Conservation (phyloP, 2,888 invertebrate genomes). For the Leucozona laternaria region DNA sequence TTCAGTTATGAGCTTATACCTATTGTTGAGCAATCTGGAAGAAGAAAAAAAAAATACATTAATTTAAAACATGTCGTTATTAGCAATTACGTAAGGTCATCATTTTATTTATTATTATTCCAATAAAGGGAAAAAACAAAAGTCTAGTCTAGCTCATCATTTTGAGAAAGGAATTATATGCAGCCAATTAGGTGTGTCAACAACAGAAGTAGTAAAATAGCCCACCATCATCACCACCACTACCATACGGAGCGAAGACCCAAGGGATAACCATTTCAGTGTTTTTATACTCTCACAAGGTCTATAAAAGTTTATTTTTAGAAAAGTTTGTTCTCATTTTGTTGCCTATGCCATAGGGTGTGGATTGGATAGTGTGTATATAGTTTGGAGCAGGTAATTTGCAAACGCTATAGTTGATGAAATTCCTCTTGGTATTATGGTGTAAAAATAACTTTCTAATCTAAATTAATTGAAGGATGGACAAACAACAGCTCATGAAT, state of each 20-base stretch:
- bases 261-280: conserved; percentile 53
- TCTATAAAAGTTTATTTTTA: conserved; percentile 63
- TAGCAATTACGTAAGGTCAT: conserved; percentile 36
- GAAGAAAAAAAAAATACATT: conserved; percentile 1
- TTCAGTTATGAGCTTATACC: conserved; percentile 57
- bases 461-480: conserved; percentile 35
- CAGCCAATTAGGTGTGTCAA: conserved; percentile 66
- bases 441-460: conserved; percentile 43
- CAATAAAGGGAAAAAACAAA: not conserved
- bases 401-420: conserved; percentile 55
- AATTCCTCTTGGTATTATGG: conserved; percentile 4
- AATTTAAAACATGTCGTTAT: not conserved
- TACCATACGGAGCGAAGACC: conserved; percentile 21
- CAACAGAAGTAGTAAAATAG: conserved; percentile 42
- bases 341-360: conserved; percentile 8
- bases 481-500: not conserved
- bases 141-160: conserved; percentile 22
- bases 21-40: conserved; percentile 67
- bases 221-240: conserved; percentile 15
- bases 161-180: conserved; percentile 45
- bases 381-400: conserved; percentile 44
- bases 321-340: conserved; percentile 34
- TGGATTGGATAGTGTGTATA: conserved; percentile 17
- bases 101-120: conserved; percentile 1
- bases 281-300: conserved; percentile 23